Evolutionary conservation across 2,888 invertebrate genomes (phyloP).

Genomic region (Rotaria socialis): DNA sequence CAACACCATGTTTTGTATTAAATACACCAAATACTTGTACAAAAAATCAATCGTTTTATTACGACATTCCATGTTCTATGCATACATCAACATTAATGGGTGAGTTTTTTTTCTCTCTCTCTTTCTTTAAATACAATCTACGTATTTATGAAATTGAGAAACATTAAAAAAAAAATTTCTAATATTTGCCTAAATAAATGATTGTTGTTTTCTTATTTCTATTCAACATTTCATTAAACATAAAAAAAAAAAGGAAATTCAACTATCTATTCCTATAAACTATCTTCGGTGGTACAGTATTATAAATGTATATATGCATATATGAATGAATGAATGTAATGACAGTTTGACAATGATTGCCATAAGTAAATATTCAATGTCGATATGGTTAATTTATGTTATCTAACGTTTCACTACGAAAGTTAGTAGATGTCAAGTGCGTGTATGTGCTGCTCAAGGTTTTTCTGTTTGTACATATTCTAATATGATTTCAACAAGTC

Average conservation of each 20-base stretch:
- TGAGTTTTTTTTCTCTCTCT: neutral
- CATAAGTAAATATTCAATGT: neutral
- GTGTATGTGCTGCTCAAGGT: neutral
- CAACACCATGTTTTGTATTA: constrained; percentile 30
- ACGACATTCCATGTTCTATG: neutral
- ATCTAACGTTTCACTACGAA: neutral
- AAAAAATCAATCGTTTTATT: constrained; percentile 31
- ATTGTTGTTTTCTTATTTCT: neutral
- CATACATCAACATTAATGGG: neutral
- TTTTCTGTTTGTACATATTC: neutral
- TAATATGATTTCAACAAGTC: neutral
- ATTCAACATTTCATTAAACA: too few species aligned
- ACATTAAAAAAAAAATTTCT: neutral
- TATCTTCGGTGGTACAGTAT: neutral
- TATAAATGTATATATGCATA: neutral
- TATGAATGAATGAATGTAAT: neutral
- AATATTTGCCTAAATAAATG: neutral
- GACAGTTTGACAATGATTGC: neutral
- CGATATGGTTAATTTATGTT: constrained; percentile 22
- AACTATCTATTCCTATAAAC: too few species aligned
- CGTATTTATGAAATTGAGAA: neutral
- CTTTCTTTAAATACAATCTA: too few species aligned
- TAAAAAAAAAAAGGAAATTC: too few species aligned
- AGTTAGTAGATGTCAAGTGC: neutral
- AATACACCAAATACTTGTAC: constrained; percentile 37